phyloP scores from a whole-genome alignment of 2,888 invertebrate genomes.

The Argyra leucocephala region DNA sequence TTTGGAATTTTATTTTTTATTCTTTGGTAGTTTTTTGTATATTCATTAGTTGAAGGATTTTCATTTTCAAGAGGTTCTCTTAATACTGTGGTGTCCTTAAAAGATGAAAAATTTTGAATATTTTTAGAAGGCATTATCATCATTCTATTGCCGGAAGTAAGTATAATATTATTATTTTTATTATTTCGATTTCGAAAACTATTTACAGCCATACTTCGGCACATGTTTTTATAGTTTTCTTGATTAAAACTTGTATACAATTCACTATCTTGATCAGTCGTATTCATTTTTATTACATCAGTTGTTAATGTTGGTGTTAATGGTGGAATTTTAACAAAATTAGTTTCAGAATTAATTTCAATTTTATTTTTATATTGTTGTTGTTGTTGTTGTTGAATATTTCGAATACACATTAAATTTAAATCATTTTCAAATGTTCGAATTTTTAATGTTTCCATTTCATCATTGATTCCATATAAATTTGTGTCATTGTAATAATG shows the following conservation, averaged over 20 bases:
- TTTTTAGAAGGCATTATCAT: background rate
- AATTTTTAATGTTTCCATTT: background rate
- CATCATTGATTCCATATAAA: background rate
- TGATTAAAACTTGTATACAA: background rate
- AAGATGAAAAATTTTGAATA: background rate
- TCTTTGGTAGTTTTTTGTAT: no score
- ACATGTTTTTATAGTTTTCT: conserved; percentile 4
- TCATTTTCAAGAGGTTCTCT: background rate
- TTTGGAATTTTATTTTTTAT: no score
- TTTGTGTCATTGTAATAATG: background rate
- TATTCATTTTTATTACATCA: background rate
- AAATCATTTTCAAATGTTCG: background rate
- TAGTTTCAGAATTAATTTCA: no score
- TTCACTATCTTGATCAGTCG: background rate
- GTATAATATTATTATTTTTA: background rate
- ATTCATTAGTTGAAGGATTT: no score
- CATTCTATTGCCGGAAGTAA: background rate
- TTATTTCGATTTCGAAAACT: background rate
- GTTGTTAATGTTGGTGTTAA: no score
- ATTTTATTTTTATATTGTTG: background rate
- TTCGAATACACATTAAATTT: background rate
- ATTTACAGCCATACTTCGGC: background rate
- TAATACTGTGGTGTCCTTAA: background rate
- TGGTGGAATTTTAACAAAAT: no score
- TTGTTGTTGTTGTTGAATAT: conserved; percentile 8